Evolutionary conservation across 2,888 invertebrate genomes (phyloP).

Genomic region (Amphipoea oculea): DNA sequence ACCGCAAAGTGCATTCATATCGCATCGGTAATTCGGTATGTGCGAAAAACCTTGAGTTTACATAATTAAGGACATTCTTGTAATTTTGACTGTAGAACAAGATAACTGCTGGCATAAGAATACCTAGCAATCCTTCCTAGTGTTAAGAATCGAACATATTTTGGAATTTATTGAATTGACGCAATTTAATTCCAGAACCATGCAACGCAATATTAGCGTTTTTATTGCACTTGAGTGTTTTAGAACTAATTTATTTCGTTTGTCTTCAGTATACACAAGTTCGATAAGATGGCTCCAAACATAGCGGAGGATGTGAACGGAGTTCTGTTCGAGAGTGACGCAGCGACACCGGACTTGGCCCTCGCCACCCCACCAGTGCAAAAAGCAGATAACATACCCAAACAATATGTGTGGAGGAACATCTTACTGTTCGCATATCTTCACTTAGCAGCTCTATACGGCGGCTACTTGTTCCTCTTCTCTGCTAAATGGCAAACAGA

Average conservation of each 20-base stretch:
- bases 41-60: slow-evolving; percentile 26
- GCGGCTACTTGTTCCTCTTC: slow-evolving; percentile 93
- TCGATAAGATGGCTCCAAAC: slow-evolving; percentile 85
- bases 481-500: slow-evolving; percentile 94
- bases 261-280: slow-evolving; percentile 51
- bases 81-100: neutral
- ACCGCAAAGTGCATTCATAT: neutral
- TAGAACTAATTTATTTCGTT: slow-evolving; percentile 16
- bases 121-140: neutral
- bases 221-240: neutral
- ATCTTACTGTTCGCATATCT: slow-evolving; percentile 94
- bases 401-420: slow-evolving; percentile 95
- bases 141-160: neutral
- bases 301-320: slow-evolving; percentile 82
- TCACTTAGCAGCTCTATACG: slow-evolving; percentile 94
- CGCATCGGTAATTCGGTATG: too few relatives aligned
- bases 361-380: slow-evolving; percentile 81
- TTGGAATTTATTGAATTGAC: neutral
- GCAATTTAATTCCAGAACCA: neutral
- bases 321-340: slow-evolving; percentile 87
- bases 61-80: neutral
- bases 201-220: neutral
- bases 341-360: slow-evolving; percentile 86
- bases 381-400: slow-evolving; percentile 90
- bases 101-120: neutral